Conservation (phyloP, 2,113 vertebrate species). For the Sturnus vulgaris region DNA sequence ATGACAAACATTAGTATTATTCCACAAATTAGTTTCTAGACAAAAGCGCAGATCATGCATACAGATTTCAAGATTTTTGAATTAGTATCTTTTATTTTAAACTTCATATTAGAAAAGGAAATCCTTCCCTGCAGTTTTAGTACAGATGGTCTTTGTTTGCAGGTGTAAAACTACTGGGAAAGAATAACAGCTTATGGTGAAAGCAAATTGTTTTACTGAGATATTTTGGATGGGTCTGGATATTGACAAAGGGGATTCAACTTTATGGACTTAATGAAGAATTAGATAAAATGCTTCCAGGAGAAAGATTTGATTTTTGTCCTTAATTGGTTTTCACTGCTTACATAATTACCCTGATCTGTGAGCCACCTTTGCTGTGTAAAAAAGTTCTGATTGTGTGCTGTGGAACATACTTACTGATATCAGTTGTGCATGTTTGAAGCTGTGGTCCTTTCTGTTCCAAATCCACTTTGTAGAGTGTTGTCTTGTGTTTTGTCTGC, state of each 20-base stretch:
- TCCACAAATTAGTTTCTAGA: neutral
- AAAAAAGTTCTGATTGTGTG: neutral
- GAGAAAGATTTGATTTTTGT: neutral
- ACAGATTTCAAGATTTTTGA: neutral
- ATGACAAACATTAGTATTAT: neutral
- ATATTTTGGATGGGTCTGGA: neutral
- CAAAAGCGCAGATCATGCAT: neutral
- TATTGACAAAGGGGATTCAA: neutral
- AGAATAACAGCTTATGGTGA: neutral
- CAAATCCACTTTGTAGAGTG: neutral
- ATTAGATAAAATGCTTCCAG: neutral
- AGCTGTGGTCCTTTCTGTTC: neutral
- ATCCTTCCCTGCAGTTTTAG: neutral
- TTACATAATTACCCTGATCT: neutral
- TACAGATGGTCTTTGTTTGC: neutral
- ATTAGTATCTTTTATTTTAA: neutral
- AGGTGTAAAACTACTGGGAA: neutral
- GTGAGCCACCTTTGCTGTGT: neutral
- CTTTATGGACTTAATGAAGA: neutral
- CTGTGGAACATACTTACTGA: neutral
- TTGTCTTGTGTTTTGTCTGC: neutral
- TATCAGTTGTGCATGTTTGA: neutral
- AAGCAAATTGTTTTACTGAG: neutral
- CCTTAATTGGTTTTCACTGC: neutral
- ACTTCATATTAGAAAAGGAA: neutral